Evolutionary conservation across 92 coral and sea anemone genomes (phyloP), one percentile per base, ranked within the genome.

Genomic region (Heliopora coerulea): DNA sequence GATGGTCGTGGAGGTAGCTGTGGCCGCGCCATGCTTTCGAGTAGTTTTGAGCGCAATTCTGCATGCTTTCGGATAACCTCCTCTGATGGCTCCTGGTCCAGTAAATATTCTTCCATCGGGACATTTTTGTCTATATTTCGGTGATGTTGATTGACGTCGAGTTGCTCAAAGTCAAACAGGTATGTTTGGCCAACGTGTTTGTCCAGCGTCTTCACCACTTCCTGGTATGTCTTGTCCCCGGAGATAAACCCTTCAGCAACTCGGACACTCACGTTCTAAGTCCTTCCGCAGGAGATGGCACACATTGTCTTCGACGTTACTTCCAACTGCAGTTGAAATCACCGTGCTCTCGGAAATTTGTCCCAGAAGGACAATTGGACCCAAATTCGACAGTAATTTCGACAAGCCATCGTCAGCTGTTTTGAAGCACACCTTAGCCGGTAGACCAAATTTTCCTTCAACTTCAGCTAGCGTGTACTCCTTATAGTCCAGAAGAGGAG

Each of bases 381-480:
- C 52, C 2, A 7, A 46, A 7, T 8, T 7, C n/a, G 52, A 8
- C 52, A 46, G 52, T 8, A n/a, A 46, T 15, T 46, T 10, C 52
- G 52, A 46, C n/a, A 46, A 15, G 17, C 15, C n/a, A n/a, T 46
- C 52, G 52, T 15, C 52, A 6, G 52, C 52, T 15, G 10, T 2
- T 15, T 2, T 46, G 52, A 46, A 46, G 52, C 14, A 46, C 7
- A 46, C n/a, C n/a, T 46, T 46, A n/a, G 52, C 52, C 15, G 52
- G 52, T 46, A 46, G 52, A 15, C 52, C 52, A 15, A 6, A 46
- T 15, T 67, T 46, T 2, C 48, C 54, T 41, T 67, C 23, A 3
- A 44, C 32, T 29, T 67, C 74, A 10, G 57, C 74, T 27, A 67
- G 48, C 2, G 59, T 67, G 40, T 67, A 49, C 18, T 14, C 30